Evolutionary conservation across 2,113 vertebrate species (phyloP), one percentile per base, ranked within the genome.

Genomic region (Pungitius pungitius): DNA sequence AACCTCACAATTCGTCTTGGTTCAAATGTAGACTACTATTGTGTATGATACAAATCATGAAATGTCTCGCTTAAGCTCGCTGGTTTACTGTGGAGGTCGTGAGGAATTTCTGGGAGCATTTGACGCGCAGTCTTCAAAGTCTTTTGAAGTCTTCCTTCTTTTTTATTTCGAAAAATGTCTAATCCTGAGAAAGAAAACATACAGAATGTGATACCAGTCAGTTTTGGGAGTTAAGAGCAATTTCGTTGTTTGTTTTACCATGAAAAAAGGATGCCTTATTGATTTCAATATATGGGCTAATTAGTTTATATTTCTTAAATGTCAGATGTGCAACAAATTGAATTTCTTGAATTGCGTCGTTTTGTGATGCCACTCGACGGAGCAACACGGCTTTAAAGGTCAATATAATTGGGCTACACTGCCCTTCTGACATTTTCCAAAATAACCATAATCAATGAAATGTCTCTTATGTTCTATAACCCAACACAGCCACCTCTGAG

Each of bases 401-500:
- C 89, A 89, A 77, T 83, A 78, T 85, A 78, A 68, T 75, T 57
- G 71, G 71, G 52, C 77, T 75, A 51, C 85, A 74, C 68, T 40
- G 73, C 64, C 72, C 54, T 17, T 43, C 87, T 90, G 90, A 89
- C 87, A 90, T 91, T 92, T 87, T 86, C 86, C 77, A 82, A 87
- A 89, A 89, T 88, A 90, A 88, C 81, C 85, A 82, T 88, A 90
- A 90, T 89, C 85, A 85, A 90, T 90, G 57, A 87, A 82, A 86
- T 64, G 82, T 80, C 82, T 87, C 80, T 61, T 18, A 72, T 81
- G 78, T 64, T 79, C 76, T 57, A 80, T 22, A 85, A 79, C 77
- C 78, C 62, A 62, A 37, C 58, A 81, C 30, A 61, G 69, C 42
- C 74, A 64, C 76, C 74, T 87, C 75, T 27, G 18, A 40, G 22